A percentile compares a stretch with the other conserved stretches of the same genome.
Evolutionary conservation across 2,888 invertebrate species (phyloP).

Genomic region (Calameuta pallipes): DNA sequence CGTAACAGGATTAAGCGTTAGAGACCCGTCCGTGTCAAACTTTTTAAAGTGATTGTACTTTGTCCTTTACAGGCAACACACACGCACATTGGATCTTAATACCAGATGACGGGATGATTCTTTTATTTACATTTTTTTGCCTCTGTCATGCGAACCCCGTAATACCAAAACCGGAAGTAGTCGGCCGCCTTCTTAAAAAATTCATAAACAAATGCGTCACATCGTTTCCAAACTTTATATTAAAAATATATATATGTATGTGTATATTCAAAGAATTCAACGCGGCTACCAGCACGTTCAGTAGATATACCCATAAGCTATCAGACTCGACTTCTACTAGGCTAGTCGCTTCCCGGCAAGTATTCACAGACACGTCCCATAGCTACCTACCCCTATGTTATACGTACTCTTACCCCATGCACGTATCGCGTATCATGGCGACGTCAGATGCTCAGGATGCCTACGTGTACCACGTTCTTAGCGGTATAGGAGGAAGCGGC

Average conservation of each 20-base stretch:
- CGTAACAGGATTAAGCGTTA: not conserved
- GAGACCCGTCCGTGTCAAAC: not conserved
- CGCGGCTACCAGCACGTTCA: not conserved
- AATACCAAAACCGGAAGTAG: too few relatives aligned
- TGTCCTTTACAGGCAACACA: too few relatives aligned
- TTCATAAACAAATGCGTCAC: too few relatives aligned
- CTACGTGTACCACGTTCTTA: not conserved
- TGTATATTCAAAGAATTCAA: too few relatives aligned
- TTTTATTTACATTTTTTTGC: not conserved
- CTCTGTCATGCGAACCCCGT: not conserved
- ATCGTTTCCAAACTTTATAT: too few relatives aligned
- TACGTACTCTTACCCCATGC: not conserved
- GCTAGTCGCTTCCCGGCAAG: not conserved
- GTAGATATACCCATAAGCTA: not conserved
- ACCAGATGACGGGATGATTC: not conserved
- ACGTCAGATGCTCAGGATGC: conserved; percentile 2
- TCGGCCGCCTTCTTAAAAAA: too few relatives aligned
- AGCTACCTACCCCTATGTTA: not conserved
- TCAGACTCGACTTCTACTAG: not conserved
- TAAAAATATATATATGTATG: too few relatives aligned
- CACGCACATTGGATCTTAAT: not conserved
- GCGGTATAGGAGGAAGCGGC: not conserved
- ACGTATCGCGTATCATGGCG: conserved; percentile 2
- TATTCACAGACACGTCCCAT: not conserved
- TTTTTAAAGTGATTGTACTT: not conserved